Evolutionary conservation across 2,113 vertebrate species (phyloP).

Genomic region (Sinosuthora webbiana): DNA sequence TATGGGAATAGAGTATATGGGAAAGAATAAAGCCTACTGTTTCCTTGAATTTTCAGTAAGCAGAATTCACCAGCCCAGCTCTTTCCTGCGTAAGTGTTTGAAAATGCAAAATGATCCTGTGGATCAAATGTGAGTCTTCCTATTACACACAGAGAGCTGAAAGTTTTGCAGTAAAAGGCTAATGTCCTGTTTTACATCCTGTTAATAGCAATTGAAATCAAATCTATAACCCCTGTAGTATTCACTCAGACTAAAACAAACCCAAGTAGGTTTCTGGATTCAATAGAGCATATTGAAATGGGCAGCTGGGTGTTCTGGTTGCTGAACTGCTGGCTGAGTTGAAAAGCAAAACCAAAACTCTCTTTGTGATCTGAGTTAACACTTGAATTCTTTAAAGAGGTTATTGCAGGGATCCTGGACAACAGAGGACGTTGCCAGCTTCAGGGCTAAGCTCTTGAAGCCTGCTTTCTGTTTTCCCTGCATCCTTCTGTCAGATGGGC

Average conservation of each 20-base stretch:
- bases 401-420: neutral
- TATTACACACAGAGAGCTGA: neutral
- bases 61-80: neutral
- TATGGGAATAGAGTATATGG: neutral
- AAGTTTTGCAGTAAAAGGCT: slow-evolving; percentile 17
- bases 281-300: slow-evolving; percentile 34
- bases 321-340: neutral
- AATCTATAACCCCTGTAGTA: slow-evolving; percentile 25
- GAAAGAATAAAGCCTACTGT: neutral
- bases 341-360: neutral
- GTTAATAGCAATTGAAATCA: slow-evolving; percentile 46
- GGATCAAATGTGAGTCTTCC: slow-evolving; percentile 34
- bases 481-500: neutral
- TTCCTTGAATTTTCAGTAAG: neutral
- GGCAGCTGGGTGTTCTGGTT: slow-evolving; percentile 49
- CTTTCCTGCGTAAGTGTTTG: neutral
- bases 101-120: slow-evolving; percentile 26
- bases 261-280: slow-evolving; percentile 24
- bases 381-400: neutral
- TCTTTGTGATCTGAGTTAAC: neutral
- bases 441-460: neutral
- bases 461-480: neutral
- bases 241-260: neutral
- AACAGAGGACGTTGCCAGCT: neutral
- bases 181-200: slow-evolving; percentile 33